A percentile compares a stretch with the other conserved stretches of the same genome.
These are phyloP conservation scores for Acrobasis repandana DNA, from an alignment of 2,888 invertebrate species.

Conservation along the genomic window DNA sequence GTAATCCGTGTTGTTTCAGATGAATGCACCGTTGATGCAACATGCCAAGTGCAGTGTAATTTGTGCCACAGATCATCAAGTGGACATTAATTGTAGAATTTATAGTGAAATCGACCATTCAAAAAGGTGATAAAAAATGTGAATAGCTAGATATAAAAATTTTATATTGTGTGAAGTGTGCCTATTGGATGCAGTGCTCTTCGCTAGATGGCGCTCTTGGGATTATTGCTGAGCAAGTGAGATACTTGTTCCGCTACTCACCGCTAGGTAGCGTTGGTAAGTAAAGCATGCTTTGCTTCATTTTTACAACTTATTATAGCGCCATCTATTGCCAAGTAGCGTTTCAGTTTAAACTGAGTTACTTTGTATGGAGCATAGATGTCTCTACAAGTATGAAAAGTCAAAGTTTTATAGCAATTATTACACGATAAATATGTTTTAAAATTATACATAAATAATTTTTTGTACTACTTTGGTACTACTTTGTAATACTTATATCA, in stretches of 20 bases:
- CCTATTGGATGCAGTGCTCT: conserved; percentile 78
- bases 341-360: conserved; percentile 30
- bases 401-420: not conserved
- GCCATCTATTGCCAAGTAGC: conserved; percentile 58
- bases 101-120: conserved; percentile 48
- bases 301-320: conserved; percentile 13
- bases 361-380: conserved; percentile 41
- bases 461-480: no score
- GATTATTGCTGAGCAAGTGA: conserved; percentile 59
- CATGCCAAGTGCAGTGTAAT: conserved; percentile 63
- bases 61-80: conserved; percentile 55
- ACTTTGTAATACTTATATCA: no score
- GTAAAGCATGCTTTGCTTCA: conserved; percentile 33
- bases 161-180: conserved; percentile 55
- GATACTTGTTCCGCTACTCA: conserved; percentile 53
- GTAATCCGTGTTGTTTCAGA: conserved; percentile 62
- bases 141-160: conserved; percentile 28
- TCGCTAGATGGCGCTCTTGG: conserved; percentile 69
- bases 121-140: conserved; percentile 51
- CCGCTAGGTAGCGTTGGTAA: conserved; percentile 69
- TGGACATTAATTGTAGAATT: conserved; percentile 48
- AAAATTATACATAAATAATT: no score
- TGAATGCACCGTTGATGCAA: conserved; percentile 59
- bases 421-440: not conserved
- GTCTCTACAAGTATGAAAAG: conserved; percentile 39